A percentile compares a stretch with the other conserved stretches of the same genome.
Conservation (phyloP, 2,888 invertebrate species). For the Apodemia zela region DNA sequence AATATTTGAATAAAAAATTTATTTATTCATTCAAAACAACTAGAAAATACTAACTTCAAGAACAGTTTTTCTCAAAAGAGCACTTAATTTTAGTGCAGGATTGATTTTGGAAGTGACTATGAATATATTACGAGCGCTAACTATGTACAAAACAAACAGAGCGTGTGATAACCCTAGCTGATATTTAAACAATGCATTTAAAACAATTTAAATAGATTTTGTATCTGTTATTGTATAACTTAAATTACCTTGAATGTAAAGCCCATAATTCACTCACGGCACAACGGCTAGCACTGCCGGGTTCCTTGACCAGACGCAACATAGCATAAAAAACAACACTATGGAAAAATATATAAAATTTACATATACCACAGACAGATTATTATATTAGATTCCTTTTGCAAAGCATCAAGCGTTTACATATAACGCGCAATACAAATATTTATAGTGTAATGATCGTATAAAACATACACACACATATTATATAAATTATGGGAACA, state of each 20-base stretch:
- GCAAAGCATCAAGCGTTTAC: neutral
- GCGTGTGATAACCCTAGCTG: neutral
- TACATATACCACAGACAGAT: neutral
- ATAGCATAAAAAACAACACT: neutral
- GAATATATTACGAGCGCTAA: no score
- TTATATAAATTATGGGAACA: no score
- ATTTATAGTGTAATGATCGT: no score
- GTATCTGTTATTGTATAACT: neutral
- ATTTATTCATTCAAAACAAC: no score
- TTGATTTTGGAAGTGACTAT: no score
- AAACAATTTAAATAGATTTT: neutral
- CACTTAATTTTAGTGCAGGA: no score
- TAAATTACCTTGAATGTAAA: neutral
- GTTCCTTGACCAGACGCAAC: constrained; percentile 1
- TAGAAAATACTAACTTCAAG: no score
- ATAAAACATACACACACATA: no score
- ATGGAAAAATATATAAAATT: constrained; percentile 9
- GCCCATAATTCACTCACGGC: neutral
- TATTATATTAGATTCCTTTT: neutral
- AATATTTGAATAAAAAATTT: no score
- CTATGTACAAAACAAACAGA: neutral
- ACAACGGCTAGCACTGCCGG: neutral
- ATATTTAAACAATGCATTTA: neutral
- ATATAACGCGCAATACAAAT: no score
- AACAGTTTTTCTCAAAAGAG: no score